These are phyloP conservation scores for Colossoma macropomum DNA, from an alignment of 2,113 vertebrate genomes.

Conservation along the genomic window DNA sequence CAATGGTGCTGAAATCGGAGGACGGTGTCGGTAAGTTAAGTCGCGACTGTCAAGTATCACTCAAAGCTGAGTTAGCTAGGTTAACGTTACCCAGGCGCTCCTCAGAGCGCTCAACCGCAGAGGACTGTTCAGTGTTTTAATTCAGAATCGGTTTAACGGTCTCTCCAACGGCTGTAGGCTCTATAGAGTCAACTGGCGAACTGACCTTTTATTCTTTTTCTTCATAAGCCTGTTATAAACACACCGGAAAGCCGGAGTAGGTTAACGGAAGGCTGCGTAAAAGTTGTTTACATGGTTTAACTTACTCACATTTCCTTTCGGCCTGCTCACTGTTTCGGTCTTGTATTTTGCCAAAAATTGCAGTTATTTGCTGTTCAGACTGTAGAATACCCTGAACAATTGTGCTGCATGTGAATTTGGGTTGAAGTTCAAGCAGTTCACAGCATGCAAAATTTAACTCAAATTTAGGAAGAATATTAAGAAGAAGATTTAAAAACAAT, in stretches of 20 bases:
- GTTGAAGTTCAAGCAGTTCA: too few species aligned
- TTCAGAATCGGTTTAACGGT: background rate
- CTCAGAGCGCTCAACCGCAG: background rate
- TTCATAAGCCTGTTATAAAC: background rate
- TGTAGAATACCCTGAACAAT: too few species aligned
- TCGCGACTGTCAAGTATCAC: constrained; percentile 12
- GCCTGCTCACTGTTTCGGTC: background rate
- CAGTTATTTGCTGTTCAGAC: too few species aligned
- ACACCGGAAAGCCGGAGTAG: background rate
- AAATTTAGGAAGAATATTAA: too few species aligned
- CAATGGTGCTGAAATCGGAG: constrained; percentile 83
- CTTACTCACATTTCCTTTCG: background rate
- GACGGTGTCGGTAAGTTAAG: constrained; percentile 80
- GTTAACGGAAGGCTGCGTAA: too few species aligned
- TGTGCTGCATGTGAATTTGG: too few species aligned
- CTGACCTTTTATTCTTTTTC: background rate
- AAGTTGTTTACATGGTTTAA: background rate
- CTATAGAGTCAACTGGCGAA: too few species aligned
- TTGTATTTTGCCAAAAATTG: too few species aligned
- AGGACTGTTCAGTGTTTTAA: background rate
- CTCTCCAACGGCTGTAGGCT: too few species aligned
- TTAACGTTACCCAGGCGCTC: too few species aligned
- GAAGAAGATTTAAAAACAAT: too few species aligned
- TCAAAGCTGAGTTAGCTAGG: background rate
- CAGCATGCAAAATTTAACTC: too few species aligned